Evolutionary conservation across 2,113 vertebrate genomes (phyloP).

Genomic region (Centropus unirufus): DNA sequence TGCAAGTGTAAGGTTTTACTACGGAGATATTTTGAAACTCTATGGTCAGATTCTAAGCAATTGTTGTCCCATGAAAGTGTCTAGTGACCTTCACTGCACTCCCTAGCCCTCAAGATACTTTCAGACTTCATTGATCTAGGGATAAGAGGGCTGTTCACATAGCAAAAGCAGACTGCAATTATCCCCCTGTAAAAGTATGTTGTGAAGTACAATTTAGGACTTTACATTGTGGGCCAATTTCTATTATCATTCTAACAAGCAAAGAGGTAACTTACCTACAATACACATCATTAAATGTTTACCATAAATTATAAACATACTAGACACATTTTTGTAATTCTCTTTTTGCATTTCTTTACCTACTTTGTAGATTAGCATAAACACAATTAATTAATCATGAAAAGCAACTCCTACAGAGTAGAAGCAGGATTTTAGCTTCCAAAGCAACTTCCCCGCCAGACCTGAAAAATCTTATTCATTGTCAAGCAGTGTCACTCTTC

Average conservation of each 20-base stretch:
- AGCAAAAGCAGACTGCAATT: not conserved
- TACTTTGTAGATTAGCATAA: conserved; percentile 60
- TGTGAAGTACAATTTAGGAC: not conserved
- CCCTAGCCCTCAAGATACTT: not conserved
- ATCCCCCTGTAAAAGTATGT: not conserved
- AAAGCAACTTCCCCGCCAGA: conserved; percentile 59
- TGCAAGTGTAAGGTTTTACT: not conserved
- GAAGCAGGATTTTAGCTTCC: conserved; percentile 49
- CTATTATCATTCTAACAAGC: not conserved
- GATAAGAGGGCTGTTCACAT: not conserved
- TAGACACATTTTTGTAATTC: conserved; percentile 14
- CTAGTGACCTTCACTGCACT: not conserved
- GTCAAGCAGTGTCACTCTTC: conserved; percentile 64
- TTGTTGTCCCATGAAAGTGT: not conserved
- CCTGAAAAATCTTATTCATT: conserved; percentile 67
- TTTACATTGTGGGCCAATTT: not conserved
- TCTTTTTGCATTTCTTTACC: conserved; percentile 46
- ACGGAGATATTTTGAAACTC: not conserved
- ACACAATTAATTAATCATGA: conserved; percentile 71
- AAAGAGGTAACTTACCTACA: not conserved
- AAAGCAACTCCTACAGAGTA: conserved; percentile 54
- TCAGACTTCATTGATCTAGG: not conserved
- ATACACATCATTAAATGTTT: conserved; percentile 29
- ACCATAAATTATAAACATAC: not conserved
- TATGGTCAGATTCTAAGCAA: not conserved